These are phyloP conservation scores for Salvelinus fontinalis DNA, from an alignment of 2,113 vertebrate species.

Conservation along the genomic window DNA sequence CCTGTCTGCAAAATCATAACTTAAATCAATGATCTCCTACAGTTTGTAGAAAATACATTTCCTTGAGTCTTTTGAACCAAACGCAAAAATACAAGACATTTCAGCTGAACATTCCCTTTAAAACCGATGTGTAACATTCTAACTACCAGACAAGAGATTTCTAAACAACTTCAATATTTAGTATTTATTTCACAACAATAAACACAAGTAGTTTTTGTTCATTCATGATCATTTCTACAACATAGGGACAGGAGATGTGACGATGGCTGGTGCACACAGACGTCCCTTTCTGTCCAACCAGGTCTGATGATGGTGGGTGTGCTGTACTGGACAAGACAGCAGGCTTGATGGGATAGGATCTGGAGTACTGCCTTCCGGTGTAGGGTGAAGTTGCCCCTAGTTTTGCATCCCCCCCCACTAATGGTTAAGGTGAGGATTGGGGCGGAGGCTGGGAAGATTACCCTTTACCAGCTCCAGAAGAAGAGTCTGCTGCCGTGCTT, in stretches of 20 bases:
- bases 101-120: too few relatives aligned
- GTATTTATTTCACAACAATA: slow-evolving; percentile 62
- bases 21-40: too few relatives aligned
- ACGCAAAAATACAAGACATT: too few relatives aligned
- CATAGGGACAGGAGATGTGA: slow-evolving; percentile 47
- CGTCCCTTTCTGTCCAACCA: slow-evolving; percentile 38
- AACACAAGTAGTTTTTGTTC: slow-evolving; percentile 53
- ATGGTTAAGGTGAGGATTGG: not conserved
- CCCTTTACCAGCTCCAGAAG: slow-evolving; percentile 86
- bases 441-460: not conserved
- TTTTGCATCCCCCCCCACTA: too few relatives aligned
- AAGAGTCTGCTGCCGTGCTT: slow-evolving; percentile 84
- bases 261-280: slow-evolving; percentile 1
- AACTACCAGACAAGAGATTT: not conserved
- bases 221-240: slow-evolving; percentile 54
- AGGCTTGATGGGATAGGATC: slow-evolving; percentile 18
- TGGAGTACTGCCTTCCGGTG: not conserved
- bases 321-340: slow-evolving; percentile 23
- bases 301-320: slow-evolving; percentile 32
- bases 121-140: too few relatives aligned
- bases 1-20: too few relatives aligned
- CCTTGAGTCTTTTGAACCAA: too few relatives aligned
- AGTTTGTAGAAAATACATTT: too few relatives aligned
- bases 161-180: slow-evolving; percentile 14
- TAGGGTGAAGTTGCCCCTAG: too few relatives aligned